Evolutionary conservation across 2,113 vertebrate species (phyloP).

Genomic region (Cygnus buccinator): DNA sequence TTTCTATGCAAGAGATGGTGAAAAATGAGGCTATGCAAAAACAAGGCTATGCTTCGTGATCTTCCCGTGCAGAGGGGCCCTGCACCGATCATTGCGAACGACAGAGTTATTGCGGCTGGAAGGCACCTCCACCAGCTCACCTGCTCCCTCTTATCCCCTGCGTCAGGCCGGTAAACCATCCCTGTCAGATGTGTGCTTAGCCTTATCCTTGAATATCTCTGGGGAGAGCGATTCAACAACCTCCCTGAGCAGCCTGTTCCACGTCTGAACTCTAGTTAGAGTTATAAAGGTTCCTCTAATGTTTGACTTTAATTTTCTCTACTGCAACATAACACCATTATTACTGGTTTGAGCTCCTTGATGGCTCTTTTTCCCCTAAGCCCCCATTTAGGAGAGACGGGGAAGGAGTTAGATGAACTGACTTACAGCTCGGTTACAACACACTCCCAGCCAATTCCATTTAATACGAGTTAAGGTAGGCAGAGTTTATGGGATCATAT

Average conservation of each 20-base stretch:
- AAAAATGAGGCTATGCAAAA: neutral
- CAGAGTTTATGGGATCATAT: conserved; percentile 50
- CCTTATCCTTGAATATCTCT: conserved; percentile 23
- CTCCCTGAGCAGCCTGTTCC: conserved; percentile 25
- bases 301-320: conserved; percentile 65
- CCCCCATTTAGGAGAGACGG: neutral
- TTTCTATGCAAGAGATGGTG: neutral
- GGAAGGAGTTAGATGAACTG: neutral
- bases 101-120: neutral
- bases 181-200: conserved; percentile 32
- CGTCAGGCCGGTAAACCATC: conserved; percentile 21
- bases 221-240: neutral
- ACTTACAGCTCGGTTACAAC: neutral
- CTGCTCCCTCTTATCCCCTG: conserved; percentile 24
- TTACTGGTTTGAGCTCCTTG: conserved; percentile 32
- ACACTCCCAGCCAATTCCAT: neutral
- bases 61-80: neutral
- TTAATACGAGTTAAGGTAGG: conserved; percentile 18
- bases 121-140: conserved; percentile 17
- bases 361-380: conserved; percentile 31
- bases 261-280: conserved; percentile 27
- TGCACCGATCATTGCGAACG: neutral
- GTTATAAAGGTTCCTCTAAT: conserved; percentile 49
- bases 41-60: neutral
- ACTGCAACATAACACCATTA: conserved; percentile 38